phyloP scores from a whole-genome alignment of 2,888 invertebrate species.

The Agonum fuliginosum region DNA sequence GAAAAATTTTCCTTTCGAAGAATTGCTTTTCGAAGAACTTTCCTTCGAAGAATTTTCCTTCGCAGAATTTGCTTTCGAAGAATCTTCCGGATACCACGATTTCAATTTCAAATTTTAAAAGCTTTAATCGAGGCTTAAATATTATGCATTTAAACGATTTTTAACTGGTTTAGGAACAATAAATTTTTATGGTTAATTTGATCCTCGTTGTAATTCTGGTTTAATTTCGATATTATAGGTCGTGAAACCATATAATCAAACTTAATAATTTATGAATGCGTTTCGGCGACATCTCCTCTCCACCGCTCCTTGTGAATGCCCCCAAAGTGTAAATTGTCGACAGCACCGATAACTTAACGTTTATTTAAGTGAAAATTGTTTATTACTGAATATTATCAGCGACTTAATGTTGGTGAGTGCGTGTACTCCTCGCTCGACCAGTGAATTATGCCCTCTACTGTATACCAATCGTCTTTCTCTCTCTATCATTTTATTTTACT shows the following conservation, averaged over 20 bases:
- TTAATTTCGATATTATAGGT: too few relatives aligned
- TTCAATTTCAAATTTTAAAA: too few relatives aligned
- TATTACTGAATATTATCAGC: slow-evolving; percentile 35
- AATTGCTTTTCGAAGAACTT: too few relatives aligned
- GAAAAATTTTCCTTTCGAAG: too few relatives aligned
- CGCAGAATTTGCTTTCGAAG: too few relatives aligned
- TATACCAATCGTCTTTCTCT: background rate
- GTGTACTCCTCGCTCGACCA: slow-evolving; percentile 20
- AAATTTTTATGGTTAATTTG: too few relatives aligned
- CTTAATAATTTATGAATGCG: background rate
- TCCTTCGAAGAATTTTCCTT: too few relatives aligned
- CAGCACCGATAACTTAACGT: slow-evolving; percentile 31
- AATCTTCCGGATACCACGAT: too few relatives aligned
- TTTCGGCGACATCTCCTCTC: slow-evolving; percentile 3
- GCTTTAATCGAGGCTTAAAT: too few relatives aligned
- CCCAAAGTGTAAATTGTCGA: slow-evolving; percentile 26
- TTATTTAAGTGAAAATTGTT: slow-evolving; percentile 50
- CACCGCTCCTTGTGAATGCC: background rate
- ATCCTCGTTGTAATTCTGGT: too few relatives aligned
- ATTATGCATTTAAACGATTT: too few relatives aligned
- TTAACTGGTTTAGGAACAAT: too few relatives aligned
- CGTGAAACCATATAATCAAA: background rate
- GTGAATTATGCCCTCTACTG: slow-evolving; percentile 30
- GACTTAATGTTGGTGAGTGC: slow-evolving; percentile 18
- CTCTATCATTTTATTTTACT: slow-evolving; percentile 41